phyloP scores from a whole-genome alignment of 2,113 vertebrate species.

The Melanerpes aurifrons region DNA sequence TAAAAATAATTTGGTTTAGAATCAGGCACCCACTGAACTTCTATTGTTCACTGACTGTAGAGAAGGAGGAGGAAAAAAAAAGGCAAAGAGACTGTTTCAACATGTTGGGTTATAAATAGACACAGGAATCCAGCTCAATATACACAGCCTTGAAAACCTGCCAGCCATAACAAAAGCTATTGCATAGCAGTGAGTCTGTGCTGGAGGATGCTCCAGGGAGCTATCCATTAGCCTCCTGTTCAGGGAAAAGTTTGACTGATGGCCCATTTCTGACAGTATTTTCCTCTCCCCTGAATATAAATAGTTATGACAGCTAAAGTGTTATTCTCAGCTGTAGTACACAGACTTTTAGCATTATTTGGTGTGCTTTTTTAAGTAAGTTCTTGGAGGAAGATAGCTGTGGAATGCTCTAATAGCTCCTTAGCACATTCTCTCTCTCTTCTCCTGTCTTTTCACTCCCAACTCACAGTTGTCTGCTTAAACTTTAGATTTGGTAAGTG shows the following conservation, averaged over 20 bases:
- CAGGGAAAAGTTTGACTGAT: slow-evolving; percentile 35
- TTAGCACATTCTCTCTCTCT: not conserved
- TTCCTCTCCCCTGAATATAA: slow-evolving; percentile 31
- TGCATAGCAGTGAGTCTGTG: not conserved
- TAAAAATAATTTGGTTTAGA: not conserved
- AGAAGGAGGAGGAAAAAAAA: not conserved
- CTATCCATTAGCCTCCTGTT: slow-evolving; percentile 13
- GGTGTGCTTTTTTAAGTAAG: not conserved
- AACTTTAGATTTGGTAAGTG: not conserved
- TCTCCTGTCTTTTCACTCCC: not conserved
- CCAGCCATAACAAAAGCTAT: slow-evolving; percentile 53
- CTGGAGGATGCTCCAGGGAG: slow-evolving; percentile 31
- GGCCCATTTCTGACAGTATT: not conserved
- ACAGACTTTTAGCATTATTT: not conserved
- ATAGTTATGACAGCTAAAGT: slow-evolving; percentile 30
- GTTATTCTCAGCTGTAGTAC: slow-evolving; percentile 13
- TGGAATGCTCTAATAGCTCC: not conserved
- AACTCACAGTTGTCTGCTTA: not conserved
- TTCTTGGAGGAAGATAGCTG: not conserved
- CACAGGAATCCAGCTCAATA: slow-evolving; percentile 32
- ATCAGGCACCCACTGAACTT: not conserved
- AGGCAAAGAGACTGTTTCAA: slow-evolving; percentile 11
- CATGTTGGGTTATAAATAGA: slow-evolving; percentile 37
- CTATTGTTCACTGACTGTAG: not conserved
- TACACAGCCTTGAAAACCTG: slow-evolving; percentile 42